Evolutionary conservation across 2,888 invertebrate species (phyloP).

Genomic region (Drosophila anomelani): DNA sequence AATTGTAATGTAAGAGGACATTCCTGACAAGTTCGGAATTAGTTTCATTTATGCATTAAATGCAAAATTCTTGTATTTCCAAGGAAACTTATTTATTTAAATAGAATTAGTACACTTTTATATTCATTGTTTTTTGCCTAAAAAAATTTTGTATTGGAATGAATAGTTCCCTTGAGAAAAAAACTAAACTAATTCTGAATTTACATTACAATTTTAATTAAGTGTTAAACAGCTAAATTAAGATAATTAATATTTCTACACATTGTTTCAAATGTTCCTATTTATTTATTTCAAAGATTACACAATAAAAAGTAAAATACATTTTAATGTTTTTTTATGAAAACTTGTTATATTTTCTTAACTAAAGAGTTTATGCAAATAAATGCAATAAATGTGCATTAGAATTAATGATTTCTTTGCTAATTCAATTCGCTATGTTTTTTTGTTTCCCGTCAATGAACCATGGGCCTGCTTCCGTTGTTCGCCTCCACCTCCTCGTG

Average conservation of each 20-base stretch:
- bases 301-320: neutral
- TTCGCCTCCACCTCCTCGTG: conserved; percentile 20
- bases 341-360: neutral
- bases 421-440: neutral
- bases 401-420: neutral
- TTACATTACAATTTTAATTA: neutral
- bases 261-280: neutral
- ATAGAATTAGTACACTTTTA: neutral
- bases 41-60: no score
- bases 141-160: no score
- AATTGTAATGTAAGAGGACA: no score
- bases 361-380: neutral
- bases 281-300: neutral
- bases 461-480: conserved; percentile 9
- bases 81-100: neutral
- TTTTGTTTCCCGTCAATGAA: conserved; percentile 16
- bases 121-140: neutral
- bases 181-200: no score
- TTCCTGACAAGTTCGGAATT: no score
- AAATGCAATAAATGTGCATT: neutral
- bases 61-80: no score
- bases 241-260: no score
- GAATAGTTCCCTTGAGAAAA: no score
- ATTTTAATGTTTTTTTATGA: neutral
- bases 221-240: neutral